These are phyloP conservation scores for Paralichthys olivaceus DNA, from an alignment of 2,113 vertebrate species.

Conservation along the genomic window DNA sequence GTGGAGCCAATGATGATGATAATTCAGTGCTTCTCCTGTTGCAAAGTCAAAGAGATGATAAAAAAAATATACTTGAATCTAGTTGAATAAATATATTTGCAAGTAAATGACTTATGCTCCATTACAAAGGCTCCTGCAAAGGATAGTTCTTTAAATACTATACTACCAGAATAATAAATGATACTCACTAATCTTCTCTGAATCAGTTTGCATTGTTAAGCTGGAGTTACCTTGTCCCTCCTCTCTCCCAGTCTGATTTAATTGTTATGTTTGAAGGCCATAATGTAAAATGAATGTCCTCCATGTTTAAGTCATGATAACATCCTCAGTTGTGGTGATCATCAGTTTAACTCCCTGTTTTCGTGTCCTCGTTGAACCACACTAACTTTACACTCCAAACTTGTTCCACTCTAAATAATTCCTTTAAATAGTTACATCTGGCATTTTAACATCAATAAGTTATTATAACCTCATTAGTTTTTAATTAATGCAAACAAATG, in stretches of 20 bases:
- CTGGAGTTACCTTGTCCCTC: neutral
- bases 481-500: slow-evolving; percentile 52
- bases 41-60: slow-evolving; percentile 54
- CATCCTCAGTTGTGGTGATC: slow-evolving; percentile 21
- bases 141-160: neutral
- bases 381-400: slow-evolving; percentile 29
- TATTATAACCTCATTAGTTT: slow-evolving; percentile 47
- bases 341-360: slow-evolving; percentile 19
- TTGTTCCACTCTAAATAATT: slow-evolving; percentile 48
- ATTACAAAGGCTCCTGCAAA: slow-evolving; percentile 1
- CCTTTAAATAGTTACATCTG: slow-evolving; percentile 54
- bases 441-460: slow-evolving; percentile 86
- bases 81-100: slow-evolving; percentile 31
- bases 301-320: slow-evolving; percentile 41
- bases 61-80: slow-evolving; percentile 36
- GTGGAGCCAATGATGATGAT: slow-evolving; percentile 44
- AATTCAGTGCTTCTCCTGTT: slow-evolving; percentile 54
- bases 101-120: neutral
- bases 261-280: slow-evolving; percentile 19
- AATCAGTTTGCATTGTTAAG: neutral
- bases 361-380: slow-evolving; percentile 28
- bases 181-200: slow-evolving; percentile 2
- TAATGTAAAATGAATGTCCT: slow-evolving; percentile 29
- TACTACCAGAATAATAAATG: neutral
- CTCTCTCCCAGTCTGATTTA: neutral